Conservation (phyloP, 1,140 invertebrate genomes). For the Olivierus martensii region DNA sequence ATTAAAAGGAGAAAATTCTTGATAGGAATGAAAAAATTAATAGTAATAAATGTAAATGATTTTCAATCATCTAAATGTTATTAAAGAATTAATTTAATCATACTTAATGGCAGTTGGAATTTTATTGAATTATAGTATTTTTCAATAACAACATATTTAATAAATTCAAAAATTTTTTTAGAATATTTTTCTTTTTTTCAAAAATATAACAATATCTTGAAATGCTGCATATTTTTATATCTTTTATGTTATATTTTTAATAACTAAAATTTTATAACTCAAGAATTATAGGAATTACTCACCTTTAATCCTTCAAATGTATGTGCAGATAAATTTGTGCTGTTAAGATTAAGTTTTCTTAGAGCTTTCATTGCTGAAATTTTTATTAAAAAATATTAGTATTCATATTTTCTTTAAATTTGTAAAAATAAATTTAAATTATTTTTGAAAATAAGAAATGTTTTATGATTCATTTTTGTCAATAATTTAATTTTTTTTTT, state of each 20-base stretch:
- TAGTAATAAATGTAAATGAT: too few relatives aligned
- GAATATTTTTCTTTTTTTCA: background rate
- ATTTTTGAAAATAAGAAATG: too few relatives aligned
- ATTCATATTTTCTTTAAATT: too few relatives aligned
- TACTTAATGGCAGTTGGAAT: background rate
- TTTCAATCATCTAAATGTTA: too few relatives aligned
- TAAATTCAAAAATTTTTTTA: background rate
- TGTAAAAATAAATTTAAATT: too few relatives aligned
- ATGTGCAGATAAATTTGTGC: constrained; percentile 60
- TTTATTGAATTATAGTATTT: background rate
- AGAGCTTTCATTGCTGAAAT: constrained; percentile 61
- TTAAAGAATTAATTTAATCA: too few relatives aligned
- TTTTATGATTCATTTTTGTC: too few relatives aligned
- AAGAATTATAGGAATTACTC: constrained; percentile 2
- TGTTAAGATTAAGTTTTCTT: constrained; percentile 67
- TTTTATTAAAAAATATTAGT: too few relatives aligned
- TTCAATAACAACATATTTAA: background rate
- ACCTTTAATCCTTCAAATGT: constrained; percentile 60
- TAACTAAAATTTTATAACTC: background rate
- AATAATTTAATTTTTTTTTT: too few relatives aligned
- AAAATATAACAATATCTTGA: background rate
- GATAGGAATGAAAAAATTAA: too few relatives aligned
- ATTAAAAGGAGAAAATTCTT: too few relatives aligned
- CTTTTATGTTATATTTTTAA: background rate
- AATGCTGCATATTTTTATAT: background rate